Base-by-base conservation (phyloP, 2,797 vertebrate genomes). In the Pseudopleuronectes americanus region DNA sequence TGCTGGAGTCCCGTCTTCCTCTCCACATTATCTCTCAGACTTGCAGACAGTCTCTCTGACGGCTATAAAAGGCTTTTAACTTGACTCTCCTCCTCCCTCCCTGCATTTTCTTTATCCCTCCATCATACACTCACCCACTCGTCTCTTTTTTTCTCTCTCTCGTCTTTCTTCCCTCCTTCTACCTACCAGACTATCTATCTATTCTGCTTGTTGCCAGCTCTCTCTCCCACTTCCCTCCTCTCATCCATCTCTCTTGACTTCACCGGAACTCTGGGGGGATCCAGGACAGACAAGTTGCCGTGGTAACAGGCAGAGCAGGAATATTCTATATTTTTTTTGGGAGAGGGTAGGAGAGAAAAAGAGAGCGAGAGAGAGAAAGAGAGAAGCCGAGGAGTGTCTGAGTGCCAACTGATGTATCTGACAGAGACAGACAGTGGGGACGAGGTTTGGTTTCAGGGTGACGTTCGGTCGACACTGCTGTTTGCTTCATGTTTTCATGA, bases 271-370 rank as follows among this genome's bases (percentile, higher is more conserved):
- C 90, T 90, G 83, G 91, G 90, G 36, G 92, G 91, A 93, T 92
- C 91, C 90, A 93, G 91, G 92, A 92, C 89, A 90, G 88, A 92
- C 89, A 92, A 81, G 94, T 94, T 94, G 92, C 94, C 90, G 85
- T 93, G 94, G 93, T 93, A 93, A 94, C 94, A 92, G 90, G 92
- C 89, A 89, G 88, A 93, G 85, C 71, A 85, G 81, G 88, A 90
- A 84, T 84, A 83, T 84, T 89, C 70, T 78, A 38, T 74, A 51
- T 82, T 78, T 84, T 83, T 41, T 80, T 79, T 68, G 69, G 80
- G 58, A 43, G 54, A 56, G 63, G 59, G 63, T n/a, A n/a, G 64
- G 62, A 64, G 75, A 69, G 53, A 74, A 74, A 60, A 61, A 74
- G 48, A 76, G 59, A 81, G 56, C 64, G 79, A 72, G 53, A 72